Evolutionary conservation across 2,888 invertebrate species (phyloP).

Genomic region (Hybos culiciformis): DNA sequence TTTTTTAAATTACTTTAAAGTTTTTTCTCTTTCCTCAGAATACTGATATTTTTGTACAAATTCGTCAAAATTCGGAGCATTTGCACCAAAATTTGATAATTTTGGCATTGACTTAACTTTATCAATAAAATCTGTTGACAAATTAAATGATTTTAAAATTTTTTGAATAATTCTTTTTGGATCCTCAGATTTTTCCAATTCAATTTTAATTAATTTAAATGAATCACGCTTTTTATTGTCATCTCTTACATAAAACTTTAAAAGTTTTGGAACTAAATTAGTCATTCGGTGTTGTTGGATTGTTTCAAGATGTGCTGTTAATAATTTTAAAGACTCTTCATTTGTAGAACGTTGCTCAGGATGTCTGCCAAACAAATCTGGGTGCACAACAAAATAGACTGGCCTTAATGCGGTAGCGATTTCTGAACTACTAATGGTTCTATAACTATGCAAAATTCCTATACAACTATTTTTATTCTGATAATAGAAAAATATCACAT

Average conservation of each 20-base stretch:
- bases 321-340: constrained; percentile 76
- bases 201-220: constrained; percentile 61
- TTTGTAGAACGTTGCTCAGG: constrained; percentile 78
- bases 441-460: no score
- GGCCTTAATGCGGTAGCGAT: constrained; percentile 81
- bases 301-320: constrained; percentile 73
- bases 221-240: constrained; percentile 42
- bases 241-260: constrained; percentile 66
- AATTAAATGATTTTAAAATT: constrained; percentile 65
- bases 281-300: constrained; percentile 47
- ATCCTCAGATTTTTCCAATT: constrained; percentile 52
- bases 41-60: constrained; percentile 16
- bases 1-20: constrained; percentile 15
- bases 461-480: no score
- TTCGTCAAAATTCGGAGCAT: constrained; percentile 13
- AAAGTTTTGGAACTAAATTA: constrained; percentile 42
- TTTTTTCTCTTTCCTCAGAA: constrained; percentile 10
- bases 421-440: constrained; percentile 57
- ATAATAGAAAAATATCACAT: no score
- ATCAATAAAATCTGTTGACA: constrained; percentile 78
- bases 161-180: constrained; percentile 56
- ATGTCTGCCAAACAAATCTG: constrained; percentile 85
- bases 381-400: constrained; percentile 91
- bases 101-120: constrained; percentile 38
- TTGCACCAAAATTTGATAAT: constrained; percentile 10